A percentile compares a stretch with the other conserved stretches of the same genome.
Conservation (phyloP, 2,888 invertebrate species). For the Zeuzera pyrina region DNA sequence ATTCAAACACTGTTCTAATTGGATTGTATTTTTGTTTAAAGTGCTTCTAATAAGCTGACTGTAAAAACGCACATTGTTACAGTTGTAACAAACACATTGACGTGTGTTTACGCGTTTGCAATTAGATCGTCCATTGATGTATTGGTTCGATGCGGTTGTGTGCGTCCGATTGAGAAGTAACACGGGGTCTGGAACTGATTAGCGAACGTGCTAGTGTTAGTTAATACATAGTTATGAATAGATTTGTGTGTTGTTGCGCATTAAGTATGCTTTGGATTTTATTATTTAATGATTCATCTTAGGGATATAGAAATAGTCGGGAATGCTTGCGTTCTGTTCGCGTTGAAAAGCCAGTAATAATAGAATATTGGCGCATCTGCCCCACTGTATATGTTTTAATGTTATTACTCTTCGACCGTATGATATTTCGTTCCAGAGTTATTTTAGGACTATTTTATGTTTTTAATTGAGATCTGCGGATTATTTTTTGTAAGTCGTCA, state of each 20-base stretch:
- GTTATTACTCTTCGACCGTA: conserved; percentile 57
- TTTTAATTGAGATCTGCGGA: conserved; percentile 63
- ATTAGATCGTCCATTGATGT: conserved; percentile 66
- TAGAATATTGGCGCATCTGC: conserved; percentile 71
- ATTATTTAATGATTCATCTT: conserved; percentile 74
- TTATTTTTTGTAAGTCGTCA: conserved; percentile 58
- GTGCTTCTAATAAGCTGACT: conserved; percentile 60
- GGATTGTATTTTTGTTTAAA: conserved; percentile 69
- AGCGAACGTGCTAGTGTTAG: conserved; percentile 54
- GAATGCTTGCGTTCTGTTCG: conserved; percentile 60
- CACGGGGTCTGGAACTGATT: conserved; percentile 62
- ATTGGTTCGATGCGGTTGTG: conserved; percentile 37
- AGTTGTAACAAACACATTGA: conserved; percentile 52
- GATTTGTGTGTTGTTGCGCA: conserved; percentile 59
- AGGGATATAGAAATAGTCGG: conserved; percentile 71
- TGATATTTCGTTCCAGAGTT: conserved; percentile 58
- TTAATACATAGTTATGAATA: conserved; percentile 55
- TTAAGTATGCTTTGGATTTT: conserved; percentile 71
- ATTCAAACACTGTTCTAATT: conserved; percentile 64
- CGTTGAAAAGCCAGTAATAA: conserved; percentile 69
- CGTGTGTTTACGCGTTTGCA: conserved; percentile 64
- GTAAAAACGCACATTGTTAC: conserved; percentile 62
- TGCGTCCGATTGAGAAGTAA: conserved; percentile 54
- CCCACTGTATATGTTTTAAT: conserved; percentile 64
- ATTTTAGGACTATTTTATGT: conserved; percentile 62